phyloP scores from a whole-genome alignment of 2,888 invertebrate genomes.

The Chalcosyrphus nemorum region DNA sequence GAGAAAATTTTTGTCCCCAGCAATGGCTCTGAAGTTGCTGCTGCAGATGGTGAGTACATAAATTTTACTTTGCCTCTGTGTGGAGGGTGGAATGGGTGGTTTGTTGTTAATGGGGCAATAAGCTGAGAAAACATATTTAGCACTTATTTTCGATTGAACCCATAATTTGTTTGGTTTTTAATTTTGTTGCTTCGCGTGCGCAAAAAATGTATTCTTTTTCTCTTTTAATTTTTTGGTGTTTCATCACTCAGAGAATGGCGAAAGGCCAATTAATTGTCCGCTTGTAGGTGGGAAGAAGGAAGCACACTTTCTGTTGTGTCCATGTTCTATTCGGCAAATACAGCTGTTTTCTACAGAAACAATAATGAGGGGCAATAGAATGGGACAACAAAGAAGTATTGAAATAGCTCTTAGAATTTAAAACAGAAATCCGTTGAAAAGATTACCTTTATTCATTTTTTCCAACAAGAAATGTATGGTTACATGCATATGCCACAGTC shows the following conservation, averaged over 20 bases:
- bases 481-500: too few species aligned
- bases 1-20: constrained; percentile 65
- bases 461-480: too few species aligned
- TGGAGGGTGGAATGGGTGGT: neutral
- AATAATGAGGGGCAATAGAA: too few species aligned
- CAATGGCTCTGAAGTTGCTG: constrained; percentile 27
- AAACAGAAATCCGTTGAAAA: too few species aligned
- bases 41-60: constrained; percentile 46
- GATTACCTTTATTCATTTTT: too few species aligned
- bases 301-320: neutral
- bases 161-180: neutral
- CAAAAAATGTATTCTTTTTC: too few species aligned
- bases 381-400: too few species aligned
- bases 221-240: neutral
- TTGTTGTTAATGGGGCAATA: neutral
- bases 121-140: neutral
- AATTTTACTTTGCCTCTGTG: neutral
- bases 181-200: neutral
- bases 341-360: too few species aligned
- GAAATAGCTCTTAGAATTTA: too few species aligned
- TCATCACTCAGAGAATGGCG: too few species aligned
- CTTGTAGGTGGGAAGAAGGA: neutral
- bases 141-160: neutral
- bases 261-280: neutral
- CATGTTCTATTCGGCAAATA: neutral